phyloP scores from a whole-genome alignment of 2,113 vertebrate species.

The Pyxicephalus adspersus region DNA sequence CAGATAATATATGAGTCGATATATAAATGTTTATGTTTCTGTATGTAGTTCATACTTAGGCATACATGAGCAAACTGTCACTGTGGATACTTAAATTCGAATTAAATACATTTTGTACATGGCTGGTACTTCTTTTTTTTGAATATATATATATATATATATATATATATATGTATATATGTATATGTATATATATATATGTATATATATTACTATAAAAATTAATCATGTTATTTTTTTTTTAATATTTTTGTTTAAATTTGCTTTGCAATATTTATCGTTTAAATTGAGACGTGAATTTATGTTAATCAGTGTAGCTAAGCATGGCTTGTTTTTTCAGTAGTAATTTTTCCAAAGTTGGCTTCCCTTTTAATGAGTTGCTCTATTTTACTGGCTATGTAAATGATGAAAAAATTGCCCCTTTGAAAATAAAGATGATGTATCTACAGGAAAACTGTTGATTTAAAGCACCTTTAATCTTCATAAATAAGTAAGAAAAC shows the following conservation, averaged over 20 bases:
- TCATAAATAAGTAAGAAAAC: slow-evolving; percentile 75
- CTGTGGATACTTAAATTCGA: no score
- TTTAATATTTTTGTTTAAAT: not conserved
- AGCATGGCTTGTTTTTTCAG: slow-evolving; percentile 10
- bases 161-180: no score
- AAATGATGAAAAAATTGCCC: slow-evolving; percentile 69
- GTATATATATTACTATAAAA: no score
- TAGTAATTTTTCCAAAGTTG: slow-evolving; percentile 26
- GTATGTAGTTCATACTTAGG: no score
- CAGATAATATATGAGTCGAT: no score
- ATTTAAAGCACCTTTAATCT: slow-evolving; percentile 79
- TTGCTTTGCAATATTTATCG: not conserved
- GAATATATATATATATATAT: no score
- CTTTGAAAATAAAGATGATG: slow-evolving; percentile 71
- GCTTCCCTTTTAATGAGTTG: slow-evolving; percentile 42
- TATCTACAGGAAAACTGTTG: slow-evolving; percentile 70
- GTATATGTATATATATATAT: no score
- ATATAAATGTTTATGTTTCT: no score
- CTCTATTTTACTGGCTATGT: slow-evolving; percentile 53
- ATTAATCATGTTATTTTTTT: no score
- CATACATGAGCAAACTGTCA: no score
- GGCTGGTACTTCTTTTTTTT: no score
- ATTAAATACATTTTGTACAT: no score
- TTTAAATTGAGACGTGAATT: slow-evolving; percentile 5
- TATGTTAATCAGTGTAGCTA: slow-evolving; percentile 22